Evolutionary conservation across 2,888 invertebrate genomes (phyloP).

Genomic region (Drosophila atroscutellata): DNA sequence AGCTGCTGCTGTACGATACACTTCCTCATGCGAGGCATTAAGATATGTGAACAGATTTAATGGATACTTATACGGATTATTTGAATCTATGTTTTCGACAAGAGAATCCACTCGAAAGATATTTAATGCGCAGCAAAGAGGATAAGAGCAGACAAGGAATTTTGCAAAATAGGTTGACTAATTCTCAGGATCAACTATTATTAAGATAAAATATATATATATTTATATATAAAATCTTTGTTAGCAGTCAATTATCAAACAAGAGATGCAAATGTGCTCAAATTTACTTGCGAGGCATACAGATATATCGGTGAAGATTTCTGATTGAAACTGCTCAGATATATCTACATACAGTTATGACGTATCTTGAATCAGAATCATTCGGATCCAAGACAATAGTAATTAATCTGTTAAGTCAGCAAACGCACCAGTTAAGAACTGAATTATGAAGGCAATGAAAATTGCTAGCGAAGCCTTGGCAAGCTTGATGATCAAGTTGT

Average conservation of each 20-base stretch:
- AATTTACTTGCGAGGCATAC: background rate
- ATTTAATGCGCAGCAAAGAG: constrained; percentile 1
- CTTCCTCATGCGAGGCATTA: constrained; percentile 3
- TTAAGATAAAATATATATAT: background rate
- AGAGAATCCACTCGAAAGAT: background rate
- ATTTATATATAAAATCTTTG: background rate
- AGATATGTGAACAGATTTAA: constrained; percentile 21
- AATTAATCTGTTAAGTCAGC: background rate
- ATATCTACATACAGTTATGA: background rate
- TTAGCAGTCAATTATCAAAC: background rate
- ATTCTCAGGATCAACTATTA: background rate
- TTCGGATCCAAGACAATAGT: no score
- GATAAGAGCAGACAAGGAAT: background rate
- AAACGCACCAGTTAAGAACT: background rate
- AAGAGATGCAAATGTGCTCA: background rate
- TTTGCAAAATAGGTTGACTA: background rate
- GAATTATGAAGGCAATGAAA: constrained; percentile 7
- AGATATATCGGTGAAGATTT: background rate
- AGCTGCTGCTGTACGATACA: constrained; percentile 8
- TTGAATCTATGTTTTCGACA: constrained; percentile 6
- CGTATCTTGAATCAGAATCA: background rate
- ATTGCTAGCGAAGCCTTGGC: constrained; percentile 4
- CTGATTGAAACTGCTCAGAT: background rate
- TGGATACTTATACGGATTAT: constrained; percentile 25
- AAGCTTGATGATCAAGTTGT: constrained; percentile 16